Percentiles rank a stretch among this genome's conserved stretches.
phyloP scores from a whole-genome alignment of 2,797 vertebrate genomes.

The Okamejei kenojei region DNA sequence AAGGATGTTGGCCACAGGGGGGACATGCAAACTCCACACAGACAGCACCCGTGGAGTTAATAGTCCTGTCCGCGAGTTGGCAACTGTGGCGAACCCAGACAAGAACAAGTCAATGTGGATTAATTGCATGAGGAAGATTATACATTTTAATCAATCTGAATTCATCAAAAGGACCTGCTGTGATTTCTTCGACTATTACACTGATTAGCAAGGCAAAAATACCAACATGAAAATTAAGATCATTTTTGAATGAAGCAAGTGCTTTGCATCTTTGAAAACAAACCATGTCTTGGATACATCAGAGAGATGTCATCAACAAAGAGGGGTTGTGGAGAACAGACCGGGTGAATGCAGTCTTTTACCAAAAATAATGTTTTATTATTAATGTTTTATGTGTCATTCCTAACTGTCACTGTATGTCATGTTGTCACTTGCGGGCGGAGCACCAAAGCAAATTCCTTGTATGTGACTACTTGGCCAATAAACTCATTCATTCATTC shows the following conservation, averaged over 20 bases:
- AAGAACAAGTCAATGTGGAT: background rate
- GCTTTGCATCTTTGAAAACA: background rate
- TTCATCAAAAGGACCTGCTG: background rate
- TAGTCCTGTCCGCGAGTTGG: background rate
- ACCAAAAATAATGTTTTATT: too few species aligned
- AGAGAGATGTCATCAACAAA: too few species aligned
- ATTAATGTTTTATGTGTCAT: too few species aligned
- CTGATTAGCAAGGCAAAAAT: slow-evolving; percentile 16
- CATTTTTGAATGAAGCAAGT: background rate
- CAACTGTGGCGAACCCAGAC: background rate
- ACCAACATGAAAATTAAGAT: background rate
- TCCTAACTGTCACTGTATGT: too few species aligned
- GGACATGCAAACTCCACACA: background rate
- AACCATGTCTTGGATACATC: background rate
- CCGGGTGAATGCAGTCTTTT: too few species aligned
- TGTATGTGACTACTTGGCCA: too few species aligned
- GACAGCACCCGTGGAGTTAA: background rate
- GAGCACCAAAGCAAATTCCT: too few species aligned
- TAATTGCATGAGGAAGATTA: background rate
- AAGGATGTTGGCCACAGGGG: too few species aligned
- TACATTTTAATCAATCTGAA: slow-evolving; percentile 28
- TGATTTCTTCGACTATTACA: background rate
- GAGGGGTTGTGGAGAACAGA: too few species aligned
- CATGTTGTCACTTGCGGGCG: too few species aligned
- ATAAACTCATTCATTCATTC: too few species aligned